Percentiles rank a stretch among this genome's conserved stretches.
These are phyloP conservation scores for Odontothrips loti DNA, from an alignment of 2,888 invertebrate species.

Conservation along the genomic window DNA sequence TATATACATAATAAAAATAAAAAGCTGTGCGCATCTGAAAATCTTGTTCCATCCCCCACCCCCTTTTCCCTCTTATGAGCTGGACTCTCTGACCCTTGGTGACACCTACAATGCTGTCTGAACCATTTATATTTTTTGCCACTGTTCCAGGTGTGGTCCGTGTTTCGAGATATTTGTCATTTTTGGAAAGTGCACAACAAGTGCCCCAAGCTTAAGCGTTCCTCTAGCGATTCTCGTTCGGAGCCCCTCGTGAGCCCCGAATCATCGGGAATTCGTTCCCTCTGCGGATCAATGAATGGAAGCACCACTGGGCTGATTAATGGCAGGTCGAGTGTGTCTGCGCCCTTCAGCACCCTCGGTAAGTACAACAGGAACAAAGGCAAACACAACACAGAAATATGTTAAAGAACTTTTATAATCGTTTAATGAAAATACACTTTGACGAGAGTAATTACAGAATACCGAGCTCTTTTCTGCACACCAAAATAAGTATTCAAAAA, in stretches of 20 bases:
- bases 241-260: slow-evolving; percentile 44
- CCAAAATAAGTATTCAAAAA: neutral
- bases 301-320: neutral
- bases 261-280: slow-evolving; percentile 39
- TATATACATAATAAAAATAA: too few species aligned
- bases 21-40: too few species aligned
- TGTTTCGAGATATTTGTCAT: slow-evolving; percentile 70
- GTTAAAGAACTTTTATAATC: neutral
- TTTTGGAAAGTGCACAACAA: slow-evolving; percentile 71
- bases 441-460: neutral
- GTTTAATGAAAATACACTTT: neutral
- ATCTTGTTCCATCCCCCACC: too few species aligned
- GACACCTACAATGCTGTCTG: neutral
- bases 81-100: too few species aligned
- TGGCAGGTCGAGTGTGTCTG: neutral
- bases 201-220: slow-evolving; percentile 60
- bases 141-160: slow-evolving; percentile 60
- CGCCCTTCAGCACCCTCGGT: neutral
- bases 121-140: too few species aligned
- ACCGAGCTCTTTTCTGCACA: neutral
- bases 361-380: neutral
- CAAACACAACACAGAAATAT: neutral
- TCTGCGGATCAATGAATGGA: slow-evolving; percentile 41
- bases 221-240: slow-evolving; percentile 54
- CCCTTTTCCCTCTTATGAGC: too few species aligned